Percentiles rank a stretch among this genome's conserved stretches.
Conservation (phyloP, 1,140 invertebrate species). For the Zelostemma sp. region DNA sequence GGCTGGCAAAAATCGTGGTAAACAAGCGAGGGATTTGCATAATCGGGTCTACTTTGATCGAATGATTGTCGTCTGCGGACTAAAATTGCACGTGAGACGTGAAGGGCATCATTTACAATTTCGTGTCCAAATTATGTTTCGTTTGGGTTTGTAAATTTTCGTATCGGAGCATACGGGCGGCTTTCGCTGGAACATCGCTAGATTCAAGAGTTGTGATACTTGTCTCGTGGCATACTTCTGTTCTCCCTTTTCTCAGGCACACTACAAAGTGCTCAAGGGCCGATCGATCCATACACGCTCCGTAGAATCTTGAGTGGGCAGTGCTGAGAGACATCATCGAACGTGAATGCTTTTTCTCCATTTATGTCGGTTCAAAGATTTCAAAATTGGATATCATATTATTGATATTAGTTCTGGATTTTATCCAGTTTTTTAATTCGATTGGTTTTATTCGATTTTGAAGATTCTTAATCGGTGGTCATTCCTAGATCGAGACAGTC, state of each 20-base stretch:
- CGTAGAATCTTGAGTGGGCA: slow-evolving; percentile 2
- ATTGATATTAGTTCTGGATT: too few species aligned
- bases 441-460: too few species aligned
- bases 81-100: slow-evolving; percentile 29
- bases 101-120: slow-evolving; percentile 15
- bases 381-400: too few species aligned
- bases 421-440: not conserved
- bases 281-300: slow-evolving; percentile 9
- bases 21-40: slow-evolving; percentile 37
- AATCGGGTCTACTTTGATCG: slow-evolving; percentile 29
- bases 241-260: slow-evolving; percentile 9
- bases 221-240: not conserved
- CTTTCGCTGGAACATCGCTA: not conserved
- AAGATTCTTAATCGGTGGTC: too few species aligned
- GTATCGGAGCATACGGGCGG: not conserved
- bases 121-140: not conserved
- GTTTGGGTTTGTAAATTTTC: not conserved
- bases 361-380: not conserved
- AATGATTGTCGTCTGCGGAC: slow-evolving; percentile 40
- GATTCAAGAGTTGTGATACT: slow-evolving; percentile 8
- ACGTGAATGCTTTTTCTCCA: not conserved
- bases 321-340: slow-evolving; percentile 4
- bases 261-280: slow-evolving; percentile 7
- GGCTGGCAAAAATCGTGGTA: slow-evolving; percentile 24
- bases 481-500: too few species aligned